Base-by-base conservation (phyloP, 2,888 invertebrate genomes). In the Amphimallon solstitiale region DNA sequence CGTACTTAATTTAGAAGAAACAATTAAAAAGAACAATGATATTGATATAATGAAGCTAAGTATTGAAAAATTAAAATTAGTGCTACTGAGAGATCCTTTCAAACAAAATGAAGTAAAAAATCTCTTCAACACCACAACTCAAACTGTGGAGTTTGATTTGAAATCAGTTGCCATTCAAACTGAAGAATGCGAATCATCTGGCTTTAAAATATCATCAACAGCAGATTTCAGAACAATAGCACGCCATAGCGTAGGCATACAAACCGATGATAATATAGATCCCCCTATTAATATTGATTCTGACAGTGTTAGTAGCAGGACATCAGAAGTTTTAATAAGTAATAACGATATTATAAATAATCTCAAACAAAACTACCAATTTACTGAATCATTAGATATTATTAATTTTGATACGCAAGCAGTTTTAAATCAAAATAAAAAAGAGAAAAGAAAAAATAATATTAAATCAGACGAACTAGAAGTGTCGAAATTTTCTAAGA, bases 341-440 rank as follows among this genome's bases (percentile, higher is more conserved):
- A 56, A 40, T 38, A 14, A 35, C 9, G 56, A 63, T 37, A 15
- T 63, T 12, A 6, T 21, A 10, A 34, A 51, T 2, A 9, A 45
- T 12, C 19, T 21, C 12, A 40, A 48, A 7, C 45, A 65, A 9
- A 67, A 66, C 21, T 65, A 60, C 37, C 35, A 59, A 14, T 61
- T 71, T 12, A 66, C 71, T 6, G 62, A 54, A 49, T 66, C 65
- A 45, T 51, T 73, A 21, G 72, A 73, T 60, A 63, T 65, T 34
- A 43, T 73, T 21, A 49, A 70, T 15, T 73, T 73, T 65, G 70
- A 73, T 21, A 72, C 73, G 2, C 72, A 73, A 61, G 68, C 67
- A 10, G 40, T 65, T 19, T 17, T 72, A 14, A 62, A 46, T 62
- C 21, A 1, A 35, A 34, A 38, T 12, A 37, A 23, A 12, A 40